A percentile compares a stretch with the other conserved stretches of the same genome.
Conservation (phyloP, 2,797 vertebrate genomes). For the Chloroceryle inda region DNA sequence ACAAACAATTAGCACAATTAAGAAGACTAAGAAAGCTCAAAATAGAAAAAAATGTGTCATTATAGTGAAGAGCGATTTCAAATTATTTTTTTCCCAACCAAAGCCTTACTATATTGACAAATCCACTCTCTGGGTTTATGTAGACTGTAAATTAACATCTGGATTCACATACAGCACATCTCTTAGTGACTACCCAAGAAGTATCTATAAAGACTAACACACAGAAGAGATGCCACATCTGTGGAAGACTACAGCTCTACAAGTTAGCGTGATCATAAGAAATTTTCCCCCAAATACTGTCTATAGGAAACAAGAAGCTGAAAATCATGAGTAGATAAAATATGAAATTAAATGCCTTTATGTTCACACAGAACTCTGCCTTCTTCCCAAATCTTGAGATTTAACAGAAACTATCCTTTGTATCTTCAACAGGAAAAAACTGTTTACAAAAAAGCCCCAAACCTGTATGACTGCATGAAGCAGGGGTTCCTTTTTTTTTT, state of each 20-base stretch:
- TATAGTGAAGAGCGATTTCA: background rate
- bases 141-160: background rate
- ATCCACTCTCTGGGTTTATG: background rate
- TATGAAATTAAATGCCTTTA: background rate
- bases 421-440: background rate
- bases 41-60: rapidly evolving
- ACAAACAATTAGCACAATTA: background rate
- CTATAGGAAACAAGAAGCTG: background rate
- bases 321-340: background rate
- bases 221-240: background rate
- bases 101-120: background rate
- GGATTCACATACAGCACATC: background rate
- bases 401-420: background rate
- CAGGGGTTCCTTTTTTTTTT: background rate
- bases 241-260: background rate
- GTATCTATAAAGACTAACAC: background rate
- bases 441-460: background rate
- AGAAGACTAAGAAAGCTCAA: background rate
- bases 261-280: rapidly evolving
- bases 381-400: background rate
- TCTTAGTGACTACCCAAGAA: background rate
- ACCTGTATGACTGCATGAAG: background rate
- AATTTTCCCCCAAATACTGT: background rate
- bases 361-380: background rate
- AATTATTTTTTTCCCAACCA: background rate